phyloP scores from a whole-genome alignment of 2,888 invertebrate genomes.

The Drosophila picticornis region DNA sequence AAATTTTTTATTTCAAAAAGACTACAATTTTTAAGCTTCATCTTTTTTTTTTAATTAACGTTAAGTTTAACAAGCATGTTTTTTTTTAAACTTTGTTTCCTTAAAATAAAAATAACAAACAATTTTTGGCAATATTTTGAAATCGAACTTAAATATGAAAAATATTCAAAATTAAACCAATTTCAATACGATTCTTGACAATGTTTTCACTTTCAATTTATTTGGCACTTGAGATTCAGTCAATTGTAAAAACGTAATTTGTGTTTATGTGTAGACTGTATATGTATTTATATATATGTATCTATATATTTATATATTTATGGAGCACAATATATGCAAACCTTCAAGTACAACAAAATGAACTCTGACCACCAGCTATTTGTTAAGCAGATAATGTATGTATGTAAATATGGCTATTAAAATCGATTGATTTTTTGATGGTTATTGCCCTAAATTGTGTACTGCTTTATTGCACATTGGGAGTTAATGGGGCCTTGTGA shows the following conservation, averaged over 20 bases:
- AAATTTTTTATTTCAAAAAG: neutral
- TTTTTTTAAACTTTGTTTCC: neutral
- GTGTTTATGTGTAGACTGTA: neutral
- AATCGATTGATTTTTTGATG: slow-evolving; percentile 66
- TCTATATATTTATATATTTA: neutral
- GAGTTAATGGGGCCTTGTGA: slow-evolving; percentile 48
- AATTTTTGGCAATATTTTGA: too few relatives aligned
- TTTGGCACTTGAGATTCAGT: neutral
- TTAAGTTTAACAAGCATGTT: neutral
- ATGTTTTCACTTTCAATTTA: neutral
- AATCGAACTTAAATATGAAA: too few relatives aligned
- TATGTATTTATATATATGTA: neutral
- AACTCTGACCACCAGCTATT: slow-evolving; percentile 3
- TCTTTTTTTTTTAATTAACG: neutral
- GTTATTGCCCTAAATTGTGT: slow-evolving; percentile 37
- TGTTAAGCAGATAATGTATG: slow-evolving; percentile 23
- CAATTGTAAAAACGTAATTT: neutral
- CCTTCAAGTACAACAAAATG: neutral
- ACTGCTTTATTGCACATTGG: slow-evolving; percentile 31
- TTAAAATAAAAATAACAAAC: too few relatives aligned
- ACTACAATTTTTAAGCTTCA: neutral
- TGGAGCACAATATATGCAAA: too few relatives aligned
- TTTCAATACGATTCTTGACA: neutral
- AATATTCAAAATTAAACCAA: neutral
- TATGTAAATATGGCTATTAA: slow-evolving; percentile 50